These are phyloP conservation scores for Cavia porcellus DNA, from an alignment of 2,113 vertebrate species.

Conservation along the genomic window DNA sequence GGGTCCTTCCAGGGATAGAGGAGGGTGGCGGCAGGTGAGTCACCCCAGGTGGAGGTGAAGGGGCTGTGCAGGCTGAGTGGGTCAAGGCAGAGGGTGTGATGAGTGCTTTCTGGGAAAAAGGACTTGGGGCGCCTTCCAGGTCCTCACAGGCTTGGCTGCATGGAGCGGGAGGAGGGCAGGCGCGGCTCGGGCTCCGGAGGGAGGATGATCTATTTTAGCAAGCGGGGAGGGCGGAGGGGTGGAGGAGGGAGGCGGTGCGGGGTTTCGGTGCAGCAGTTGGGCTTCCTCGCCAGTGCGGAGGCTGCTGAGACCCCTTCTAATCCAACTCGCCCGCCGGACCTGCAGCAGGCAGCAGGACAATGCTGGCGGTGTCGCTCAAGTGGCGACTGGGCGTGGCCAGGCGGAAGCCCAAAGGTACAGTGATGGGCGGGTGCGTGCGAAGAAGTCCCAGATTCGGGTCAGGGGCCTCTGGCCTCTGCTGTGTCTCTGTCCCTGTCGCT, in stretches of 20 bases:
- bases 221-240: constrained; percentile 47
- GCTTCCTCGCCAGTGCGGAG: not conserved
- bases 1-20: not conserved
- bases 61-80: not conserved
- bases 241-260: constrained; percentile 60
- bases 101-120: not conserved
- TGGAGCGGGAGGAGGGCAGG: constrained; percentile 34
- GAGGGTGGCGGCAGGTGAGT: not conserved
- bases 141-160: not conserved
- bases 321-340: constrained; percentile 22
- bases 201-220: constrained; percentile 82
- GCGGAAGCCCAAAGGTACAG: constrained; percentile 91
- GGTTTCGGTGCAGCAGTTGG: not conserved
- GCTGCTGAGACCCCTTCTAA: not conserved
- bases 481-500: not conserved
- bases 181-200: constrained; percentile 58
- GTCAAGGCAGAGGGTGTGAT: too few species aligned
- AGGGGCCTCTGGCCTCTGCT: not conserved
- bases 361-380: constrained; percentile 94
- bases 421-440: not conserved
- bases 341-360: constrained; percentile 74
- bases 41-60: not conserved
- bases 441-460: not conserved
- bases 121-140: not conserved
- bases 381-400: constrained; percentile 94